Conservation (phyloP, 2,113 vertebrate genomes). For the Hyaena hyaena region DNA sequence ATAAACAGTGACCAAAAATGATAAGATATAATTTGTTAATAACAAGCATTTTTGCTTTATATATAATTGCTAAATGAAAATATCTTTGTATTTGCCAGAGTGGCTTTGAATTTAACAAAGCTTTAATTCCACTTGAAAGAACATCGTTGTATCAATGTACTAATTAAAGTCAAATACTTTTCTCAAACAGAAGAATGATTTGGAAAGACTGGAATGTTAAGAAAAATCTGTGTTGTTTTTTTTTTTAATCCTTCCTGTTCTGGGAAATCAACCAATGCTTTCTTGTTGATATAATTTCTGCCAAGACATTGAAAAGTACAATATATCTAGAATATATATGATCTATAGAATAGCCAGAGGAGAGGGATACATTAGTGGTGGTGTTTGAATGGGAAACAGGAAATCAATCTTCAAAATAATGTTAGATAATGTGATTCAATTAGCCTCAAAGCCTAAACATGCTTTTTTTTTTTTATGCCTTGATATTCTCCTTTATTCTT, state of each 20-base stretch:
- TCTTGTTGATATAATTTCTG: slow-evolving; percentile 49
- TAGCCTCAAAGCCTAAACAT: background rate
- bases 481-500: background rate
- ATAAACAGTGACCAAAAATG: background rate
- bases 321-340: background rate
- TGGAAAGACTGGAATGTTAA: background rate
- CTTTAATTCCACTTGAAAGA: background rate
- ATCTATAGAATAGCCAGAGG: background rate
- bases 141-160: background rate
- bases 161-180: slow-evolving; percentile 36
- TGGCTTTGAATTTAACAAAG: background rate
- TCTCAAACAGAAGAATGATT: slow-evolving; percentile 27
- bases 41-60: background rate
- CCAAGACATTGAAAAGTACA: background rate
- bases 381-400: slow-evolving; percentile 10
- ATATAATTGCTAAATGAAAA: background rate
- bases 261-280: background rate
- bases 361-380: background rate
- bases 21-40: background rate
- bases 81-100: background rate
- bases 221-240: background rate
- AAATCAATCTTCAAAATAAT: background rate
- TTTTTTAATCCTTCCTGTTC: slow-evolving; percentile 16
- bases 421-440: background rate
- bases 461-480: background rate